A percentile compares a stretch with the other conserved stretches of the same genome.
Evolutionary conservation across 1,140 invertebrate species (phyloP).

Genomic region (Pogonomyrmex californicus): DNA sequence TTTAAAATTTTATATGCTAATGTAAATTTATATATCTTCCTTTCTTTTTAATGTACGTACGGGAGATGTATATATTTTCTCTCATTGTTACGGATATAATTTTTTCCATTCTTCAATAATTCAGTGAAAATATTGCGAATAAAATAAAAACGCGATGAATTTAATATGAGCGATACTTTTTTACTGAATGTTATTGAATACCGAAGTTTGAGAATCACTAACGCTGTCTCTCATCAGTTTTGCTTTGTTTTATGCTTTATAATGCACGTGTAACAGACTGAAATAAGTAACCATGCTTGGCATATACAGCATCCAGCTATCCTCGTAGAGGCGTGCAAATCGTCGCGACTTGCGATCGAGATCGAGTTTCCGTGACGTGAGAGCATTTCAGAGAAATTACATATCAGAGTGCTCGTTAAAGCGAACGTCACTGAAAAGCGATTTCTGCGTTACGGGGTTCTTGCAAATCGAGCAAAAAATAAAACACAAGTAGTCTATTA

Average conservation of each 20-base stretch:
- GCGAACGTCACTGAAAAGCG: slow-evolving; percentile 1
- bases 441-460: slow-evolving; percentile 11
- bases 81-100: neutral
- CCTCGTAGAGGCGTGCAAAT: slow-evolving; percentile 17
- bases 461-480: neutral
- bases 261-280: slow-evolving; percentile 22
- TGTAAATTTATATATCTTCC: neutral
- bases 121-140: neutral
- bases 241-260: slow-evolving; percentile 10
- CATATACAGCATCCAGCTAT: neutral
- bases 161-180: slow-evolving; percentile 13
- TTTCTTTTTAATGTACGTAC: neutral
- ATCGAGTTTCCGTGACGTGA: slow-evolving; percentile 45
- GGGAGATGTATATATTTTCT: neutral
- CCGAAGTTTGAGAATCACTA: neutral
- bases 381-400: slow-evolving; percentile 35
- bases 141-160: neutral
- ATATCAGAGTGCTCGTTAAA: slow-evolving; percentile 15
- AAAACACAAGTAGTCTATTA: neutral
- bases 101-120: neutral
- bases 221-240: neutral
- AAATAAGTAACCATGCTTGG: neutral
- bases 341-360: slow-evolving; percentile 26
- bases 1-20: neutral
- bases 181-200: neutral